A percentile compares a stretch with the other conserved stretches of the same genome.
These are phyloP conservation scores for Cheilosia impressa DNA, from an alignment of 2,888 invertebrate species.

Conservation along the genomic window DNA sequence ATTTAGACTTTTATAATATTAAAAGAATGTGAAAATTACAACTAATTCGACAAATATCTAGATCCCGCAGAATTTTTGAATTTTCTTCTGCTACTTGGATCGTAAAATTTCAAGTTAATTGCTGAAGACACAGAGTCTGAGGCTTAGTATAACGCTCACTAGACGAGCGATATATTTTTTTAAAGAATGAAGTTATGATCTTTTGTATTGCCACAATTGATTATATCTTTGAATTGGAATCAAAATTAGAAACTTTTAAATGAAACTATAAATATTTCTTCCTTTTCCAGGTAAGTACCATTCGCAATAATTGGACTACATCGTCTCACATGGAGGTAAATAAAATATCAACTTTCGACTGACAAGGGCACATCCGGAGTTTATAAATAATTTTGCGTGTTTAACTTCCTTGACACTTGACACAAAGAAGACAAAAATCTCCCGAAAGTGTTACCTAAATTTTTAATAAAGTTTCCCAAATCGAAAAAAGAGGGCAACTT, in stretches of 20 bases:
- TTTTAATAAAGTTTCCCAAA: conserved; percentile 16
- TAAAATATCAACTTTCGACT: background rate
- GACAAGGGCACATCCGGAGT: conserved; percentile 8
- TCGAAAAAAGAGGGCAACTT: conserved; percentile 1
- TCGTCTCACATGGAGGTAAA: conserved; percentile 38
- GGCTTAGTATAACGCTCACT: too few relatives aligned
- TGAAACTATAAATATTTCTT: background rate
- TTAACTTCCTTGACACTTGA: conserved; percentile 10
- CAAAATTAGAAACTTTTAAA: background rate
- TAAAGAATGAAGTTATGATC: too few relatives aligned
- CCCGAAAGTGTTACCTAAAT: conserved; percentile 22
- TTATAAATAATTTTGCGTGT: conserved; percentile 42
- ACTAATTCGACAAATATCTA: too few relatives aligned
- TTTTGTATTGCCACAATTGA: too few relatives aligned
- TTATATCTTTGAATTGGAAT: background rate
- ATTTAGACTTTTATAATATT: too few relatives aligned
- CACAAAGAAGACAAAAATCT: background rate
- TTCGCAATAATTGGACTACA: conserved; percentile 43
- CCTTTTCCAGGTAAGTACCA: conserved; percentile 59
- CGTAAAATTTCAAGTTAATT: too few relatives aligned
- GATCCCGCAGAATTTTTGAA: too few relatives aligned
- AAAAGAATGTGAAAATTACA: too few relatives aligned
- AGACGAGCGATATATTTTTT: too few relatives aligned
- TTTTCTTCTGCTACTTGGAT: too few relatives aligned
- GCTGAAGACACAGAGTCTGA: too few relatives aligned